Evolutionary conservation across 2,113 vertebrate genomes (phyloP).

Genomic region (Tauraco erythrolophus): DNA sequence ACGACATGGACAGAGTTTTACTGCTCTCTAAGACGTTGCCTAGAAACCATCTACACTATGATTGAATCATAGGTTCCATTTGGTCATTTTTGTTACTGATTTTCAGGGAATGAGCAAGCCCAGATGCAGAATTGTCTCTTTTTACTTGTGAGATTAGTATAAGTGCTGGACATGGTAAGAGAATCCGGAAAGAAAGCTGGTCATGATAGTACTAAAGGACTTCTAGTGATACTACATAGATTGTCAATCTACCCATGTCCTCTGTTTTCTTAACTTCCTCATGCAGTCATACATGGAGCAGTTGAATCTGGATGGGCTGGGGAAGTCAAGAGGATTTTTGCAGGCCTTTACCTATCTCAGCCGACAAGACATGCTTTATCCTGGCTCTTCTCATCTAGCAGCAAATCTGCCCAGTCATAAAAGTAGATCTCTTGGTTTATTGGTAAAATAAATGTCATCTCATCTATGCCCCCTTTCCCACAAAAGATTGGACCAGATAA

Average conservation of each 20-base stretch:
- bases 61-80: background rate
- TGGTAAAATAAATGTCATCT: background rate
- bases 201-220: background rate
- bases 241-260: background rate
- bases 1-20: background rate
- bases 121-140: background rate
- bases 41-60: background rate
- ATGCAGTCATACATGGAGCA: background rate
- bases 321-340: background rate
- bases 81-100: background rate
- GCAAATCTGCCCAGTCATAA: background rate
- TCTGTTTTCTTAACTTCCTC: background rate
- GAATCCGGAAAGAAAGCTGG: background rate
- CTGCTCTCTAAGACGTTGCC: background rate
- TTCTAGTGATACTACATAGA: background rate
- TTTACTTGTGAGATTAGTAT: background rate
- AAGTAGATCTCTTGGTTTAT: background rate
- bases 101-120: background rate
- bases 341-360: background rate
- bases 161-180: background rate
- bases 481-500: background rate
- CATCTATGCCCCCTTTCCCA: background rate
- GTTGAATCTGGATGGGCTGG: background rate
- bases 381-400: background rate
- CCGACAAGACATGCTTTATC: background rate